Percentiles rank a stretch among this genome's conserved stretches.
Conservation (phyloP, 2,797 vertebrate species). For the Moxostoma hubbsi region DNA sequence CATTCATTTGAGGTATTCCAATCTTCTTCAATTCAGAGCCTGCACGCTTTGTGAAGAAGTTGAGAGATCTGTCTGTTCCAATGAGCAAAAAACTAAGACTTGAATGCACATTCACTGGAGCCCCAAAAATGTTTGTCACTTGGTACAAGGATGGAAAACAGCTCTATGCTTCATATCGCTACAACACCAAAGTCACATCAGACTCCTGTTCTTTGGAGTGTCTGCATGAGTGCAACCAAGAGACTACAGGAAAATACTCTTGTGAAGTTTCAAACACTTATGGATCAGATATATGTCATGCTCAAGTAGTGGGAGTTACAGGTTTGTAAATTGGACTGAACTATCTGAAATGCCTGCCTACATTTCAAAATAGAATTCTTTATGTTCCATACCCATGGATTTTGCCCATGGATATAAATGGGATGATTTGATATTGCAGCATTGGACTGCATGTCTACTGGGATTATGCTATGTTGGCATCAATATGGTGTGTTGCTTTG, state of each 20-base stretch:
- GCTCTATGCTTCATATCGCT: constrained; percentile 79
- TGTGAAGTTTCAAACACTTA: constrained; percentile 77
- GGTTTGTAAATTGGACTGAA: constrained; percentile 44
- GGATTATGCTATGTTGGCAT: constrained; percentile 20
- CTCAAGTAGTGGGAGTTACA: constrained; percentile 37
- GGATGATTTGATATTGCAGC: constrained; percentile 58
- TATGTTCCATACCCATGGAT: neutral
- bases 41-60: constrained; percentile 42
- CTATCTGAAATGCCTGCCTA: constrained; percentile 6
- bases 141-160: constrained; percentile 85
- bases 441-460: constrained; percentile 52
- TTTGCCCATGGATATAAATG: constrained; percentile 21
- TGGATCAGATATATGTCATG: constrained; percentile 46
- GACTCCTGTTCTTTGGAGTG: constrained; percentile 46
- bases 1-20: no score
- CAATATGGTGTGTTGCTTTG: constrained; percentile 37
- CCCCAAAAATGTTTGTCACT: constrained; percentile 79
- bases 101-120: constrained; percentile 80
- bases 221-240: constrained; percentile 39
- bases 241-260: constrained; percentile 50
- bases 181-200: constrained; percentile 47
- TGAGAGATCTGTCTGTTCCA: constrained; percentile 34
- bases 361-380: neutral
- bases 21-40: constrained; percentile 28
- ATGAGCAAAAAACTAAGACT: constrained; percentile 75